phyloP scores from a whole-genome alignment of 2,797 vertebrate species.

The Okamejei kenojei region DNA sequence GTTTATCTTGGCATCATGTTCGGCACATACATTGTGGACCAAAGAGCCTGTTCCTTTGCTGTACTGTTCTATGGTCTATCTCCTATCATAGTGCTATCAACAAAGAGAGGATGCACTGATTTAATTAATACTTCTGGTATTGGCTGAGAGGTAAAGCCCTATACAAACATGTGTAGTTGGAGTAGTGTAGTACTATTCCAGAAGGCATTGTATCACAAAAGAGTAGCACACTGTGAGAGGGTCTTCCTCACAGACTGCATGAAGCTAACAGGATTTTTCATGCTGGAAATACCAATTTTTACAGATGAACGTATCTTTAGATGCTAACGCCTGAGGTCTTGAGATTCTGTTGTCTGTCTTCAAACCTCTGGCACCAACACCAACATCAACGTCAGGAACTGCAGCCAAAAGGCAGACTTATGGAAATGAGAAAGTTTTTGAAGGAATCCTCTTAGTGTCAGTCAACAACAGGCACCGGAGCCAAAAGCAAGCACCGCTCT shows the following conservation, averaged over 20 bases:
- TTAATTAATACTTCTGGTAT: not conserved
- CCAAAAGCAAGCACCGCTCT: constrained; percentile 59
- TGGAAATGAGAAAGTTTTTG: constrained; percentile 58
- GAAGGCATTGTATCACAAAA: not conserved
- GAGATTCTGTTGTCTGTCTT: constrained; percentile 20
- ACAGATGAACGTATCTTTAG: not conserved
- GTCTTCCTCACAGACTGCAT: not conserved
- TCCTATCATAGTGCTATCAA: not conserved
- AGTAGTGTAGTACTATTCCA: not conserved
- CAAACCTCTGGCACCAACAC: constrained; percentile 41
- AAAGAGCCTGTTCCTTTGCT: no score
- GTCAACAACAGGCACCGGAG: constrained; percentile 55
- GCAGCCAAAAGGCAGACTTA: constrained; percentile 53
- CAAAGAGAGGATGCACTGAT: not conserved
- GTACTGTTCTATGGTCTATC: no score
- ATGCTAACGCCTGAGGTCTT: constrained; percentile 25
- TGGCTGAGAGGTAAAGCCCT: not conserved
- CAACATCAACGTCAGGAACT: constrained; percentile 56
- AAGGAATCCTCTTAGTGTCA: constrained; percentile 66
- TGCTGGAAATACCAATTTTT: not conserved
- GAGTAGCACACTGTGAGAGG: not conserved
- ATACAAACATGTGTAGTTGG: not conserved
- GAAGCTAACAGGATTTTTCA: not conserved
- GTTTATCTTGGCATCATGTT: no score
- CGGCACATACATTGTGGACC: no score